phyloP scores from a whole-genome alignment of 1,140 invertebrate species.

The Telenomus remus region DNA sequence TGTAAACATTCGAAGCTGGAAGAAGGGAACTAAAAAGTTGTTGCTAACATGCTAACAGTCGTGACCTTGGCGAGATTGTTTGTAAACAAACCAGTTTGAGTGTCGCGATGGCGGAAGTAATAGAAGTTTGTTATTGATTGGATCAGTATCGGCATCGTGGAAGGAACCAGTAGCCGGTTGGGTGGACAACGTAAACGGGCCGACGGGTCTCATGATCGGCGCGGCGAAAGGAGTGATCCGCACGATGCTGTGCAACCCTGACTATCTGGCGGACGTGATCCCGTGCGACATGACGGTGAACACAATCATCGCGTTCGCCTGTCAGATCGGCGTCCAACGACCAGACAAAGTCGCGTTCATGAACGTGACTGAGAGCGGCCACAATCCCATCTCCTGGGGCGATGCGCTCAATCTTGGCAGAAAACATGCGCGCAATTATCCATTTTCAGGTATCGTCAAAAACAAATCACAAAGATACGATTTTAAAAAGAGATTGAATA shows the following conservation, averaged over 20 bases:
- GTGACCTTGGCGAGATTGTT: neutral
- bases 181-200: conserved; percentile 96
- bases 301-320: conserved; percentile 78
- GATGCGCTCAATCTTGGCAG: conserved; percentile 82
- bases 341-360: conserved; percentile 73
- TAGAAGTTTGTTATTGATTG: conserved; percentile 16
- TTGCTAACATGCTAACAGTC: too few relatives aligned
- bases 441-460: conserved; percentile 71
- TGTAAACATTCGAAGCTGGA: too few relatives aligned
- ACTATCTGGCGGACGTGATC: conserved; percentile 79
- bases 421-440: conserved; percentile 70
- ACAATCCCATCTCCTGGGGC: conserved; percentile 85
- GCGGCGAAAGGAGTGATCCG: conserved; percentile 88
- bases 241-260: conserved; percentile 79
- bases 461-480: too few relatives aligned
- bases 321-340: conserved; percentile 73
- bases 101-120: too few relatives aligned
- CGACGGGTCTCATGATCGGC: conserved; percentile 86
- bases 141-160: conserved; percentile 80
- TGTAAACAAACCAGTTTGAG: too few relatives aligned
- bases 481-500: too few relatives aligned
- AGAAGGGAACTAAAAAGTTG: too few relatives aligned
- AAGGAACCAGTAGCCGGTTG: conserved; percentile 87
- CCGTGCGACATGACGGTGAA: conserved; percentile 82
- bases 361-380: conserved; percentile 79